Evolutionary conservation across 2,797 vertebrate genomes (phyloP).

Genomic region (Emys orbicularis): DNA sequence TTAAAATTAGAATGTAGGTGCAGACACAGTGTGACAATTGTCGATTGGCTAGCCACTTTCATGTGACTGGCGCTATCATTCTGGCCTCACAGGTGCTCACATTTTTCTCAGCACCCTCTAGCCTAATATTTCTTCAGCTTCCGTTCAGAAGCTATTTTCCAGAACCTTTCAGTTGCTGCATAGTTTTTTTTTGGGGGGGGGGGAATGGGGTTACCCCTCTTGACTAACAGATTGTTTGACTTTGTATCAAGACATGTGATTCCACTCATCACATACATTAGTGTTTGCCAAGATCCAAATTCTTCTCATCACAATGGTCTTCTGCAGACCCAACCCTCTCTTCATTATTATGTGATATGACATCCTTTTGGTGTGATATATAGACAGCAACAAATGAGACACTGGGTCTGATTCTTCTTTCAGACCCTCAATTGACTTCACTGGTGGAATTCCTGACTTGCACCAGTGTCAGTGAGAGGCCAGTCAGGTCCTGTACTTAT

Average conservation of each 20-base stretch:
- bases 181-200: background rate
- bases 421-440: background rate
- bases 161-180: background rate
- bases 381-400: background rate
- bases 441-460: background rate
- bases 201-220: background rate
- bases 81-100: fast-evolving
- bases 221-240: background rate
- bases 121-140: background rate
- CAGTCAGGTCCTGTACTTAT: no score
- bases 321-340: background rate
- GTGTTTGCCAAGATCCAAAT: background rate
- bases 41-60: background rate
- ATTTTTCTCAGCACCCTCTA: background rate
- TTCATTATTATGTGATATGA: background rate
- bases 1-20: fast-evolving
- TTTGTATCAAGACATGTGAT: background rate
- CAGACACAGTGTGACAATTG: background rate
- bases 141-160: background rate
- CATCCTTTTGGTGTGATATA: background rate
- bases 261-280: fast-evolving
- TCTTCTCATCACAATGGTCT: background rate
- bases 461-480: background rate
- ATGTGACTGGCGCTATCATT: fast-evolving
- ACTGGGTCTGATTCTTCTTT: background rate